Percentiles rank a stretch among this genome's conserved stretches.
Conservation (phyloP, 2,797 vertebrate species). For the Morus bassanus region DNA sequence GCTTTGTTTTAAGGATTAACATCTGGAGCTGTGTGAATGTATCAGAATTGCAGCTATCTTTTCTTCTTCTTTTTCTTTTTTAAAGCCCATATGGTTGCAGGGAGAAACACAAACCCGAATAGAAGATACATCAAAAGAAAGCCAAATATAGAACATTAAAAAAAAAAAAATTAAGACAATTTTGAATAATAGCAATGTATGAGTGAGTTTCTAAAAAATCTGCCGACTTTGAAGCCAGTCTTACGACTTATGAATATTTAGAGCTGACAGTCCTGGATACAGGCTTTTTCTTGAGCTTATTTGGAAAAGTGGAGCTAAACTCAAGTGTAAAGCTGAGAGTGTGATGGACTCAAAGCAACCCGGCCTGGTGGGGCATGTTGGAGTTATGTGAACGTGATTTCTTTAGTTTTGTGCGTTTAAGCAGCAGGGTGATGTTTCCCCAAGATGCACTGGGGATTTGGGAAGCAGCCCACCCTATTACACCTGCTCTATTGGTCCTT, state of each 20-base stretch:
- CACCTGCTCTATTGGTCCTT: background rate
- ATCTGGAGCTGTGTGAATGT: background rate
- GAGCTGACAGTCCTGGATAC: background rate
- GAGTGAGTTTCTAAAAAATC: background rate
- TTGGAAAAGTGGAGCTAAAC: background rate
- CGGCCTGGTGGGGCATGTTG: fast-evolving
- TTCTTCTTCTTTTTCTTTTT: background rate
- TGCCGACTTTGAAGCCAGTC: background rate
- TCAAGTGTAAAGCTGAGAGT: background rate
- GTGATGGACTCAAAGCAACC: background rate
- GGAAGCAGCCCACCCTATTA: background rate
- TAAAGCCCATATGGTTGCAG: background rate
- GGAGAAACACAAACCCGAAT: background rate
- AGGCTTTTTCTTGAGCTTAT: background rate
- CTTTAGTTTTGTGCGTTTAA: background rate
- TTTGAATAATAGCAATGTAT: background rate
- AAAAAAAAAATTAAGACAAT: background rate
- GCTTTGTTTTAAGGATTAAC: background rate
- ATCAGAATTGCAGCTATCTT: background rate
- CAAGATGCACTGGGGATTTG: fast-evolving
- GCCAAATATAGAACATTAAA: conserved; percentile 13
- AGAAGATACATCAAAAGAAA: conserved; percentile 24
- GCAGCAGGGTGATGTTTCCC: background rate
- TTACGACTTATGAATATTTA: conserved; percentile 30
- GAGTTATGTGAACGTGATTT: fast-evolving